These are phyloP conservation scores for Tetragonula carbonaria DNA, from an alignment of 2,888 invertebrate species.

Conservation along the genomic window DNA sequence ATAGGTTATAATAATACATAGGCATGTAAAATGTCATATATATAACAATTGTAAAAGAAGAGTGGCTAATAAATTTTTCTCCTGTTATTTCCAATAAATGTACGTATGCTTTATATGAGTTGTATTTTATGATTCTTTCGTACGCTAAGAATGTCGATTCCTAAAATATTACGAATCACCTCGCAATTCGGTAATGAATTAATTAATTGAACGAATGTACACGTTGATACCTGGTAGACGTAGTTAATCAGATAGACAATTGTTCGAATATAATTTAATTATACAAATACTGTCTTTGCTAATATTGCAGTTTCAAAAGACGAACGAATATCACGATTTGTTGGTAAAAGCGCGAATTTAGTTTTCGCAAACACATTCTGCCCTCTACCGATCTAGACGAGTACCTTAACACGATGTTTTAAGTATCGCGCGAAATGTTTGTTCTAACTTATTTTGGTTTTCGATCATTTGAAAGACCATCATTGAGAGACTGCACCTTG, in stretches of 20 bases:
- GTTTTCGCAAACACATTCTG: slow-evolving; percentile 35
- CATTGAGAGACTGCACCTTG: slow-evolving; percentile 8
- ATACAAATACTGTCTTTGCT: slow-evolving; percentile 22
- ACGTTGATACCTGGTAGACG: slow-evolving; percentile 10
- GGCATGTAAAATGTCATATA: slow-evolving; percentile 57
- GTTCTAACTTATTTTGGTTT: slow-evolving; percentile 15
- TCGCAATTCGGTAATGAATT: neutral
- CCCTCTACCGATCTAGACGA: slow-evolving; percentile 35
- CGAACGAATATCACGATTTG: slow-evolving; percentile 33
- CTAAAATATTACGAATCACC: slow-evolving; percentile 29
- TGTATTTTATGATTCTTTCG: slow-evolving; percentile 51
- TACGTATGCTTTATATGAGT: slow-evolving; percentile 58
- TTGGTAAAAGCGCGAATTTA: slow-evolving; percentile 54
- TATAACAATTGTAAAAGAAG: slow-evolving; percentile 62
- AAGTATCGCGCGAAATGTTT: slow-evolving; percentile 39
- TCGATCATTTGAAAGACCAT: slow-evolving; percentile 21
- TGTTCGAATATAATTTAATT: slow-evolving; percentile 18
- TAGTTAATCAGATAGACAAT: slow-evolving; percentile 29
- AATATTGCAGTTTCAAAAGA: slow-evolving; percentile 39
- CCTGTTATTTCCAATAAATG: slow-evolving; percentile 61
- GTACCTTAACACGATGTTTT: slow-evolving; percentile 10
- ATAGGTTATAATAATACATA: slow-evolving; percentile 62
- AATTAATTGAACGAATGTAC: slow-evolving; percentile 15
- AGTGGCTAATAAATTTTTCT: slow-evolving; percentile 58
- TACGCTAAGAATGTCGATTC: slow-evolving; percentile 37